Evolutionary conservation across 2,113 vertebrate genomes (phyloP).

Genomic region (Macquaria ambigua): DNA sequence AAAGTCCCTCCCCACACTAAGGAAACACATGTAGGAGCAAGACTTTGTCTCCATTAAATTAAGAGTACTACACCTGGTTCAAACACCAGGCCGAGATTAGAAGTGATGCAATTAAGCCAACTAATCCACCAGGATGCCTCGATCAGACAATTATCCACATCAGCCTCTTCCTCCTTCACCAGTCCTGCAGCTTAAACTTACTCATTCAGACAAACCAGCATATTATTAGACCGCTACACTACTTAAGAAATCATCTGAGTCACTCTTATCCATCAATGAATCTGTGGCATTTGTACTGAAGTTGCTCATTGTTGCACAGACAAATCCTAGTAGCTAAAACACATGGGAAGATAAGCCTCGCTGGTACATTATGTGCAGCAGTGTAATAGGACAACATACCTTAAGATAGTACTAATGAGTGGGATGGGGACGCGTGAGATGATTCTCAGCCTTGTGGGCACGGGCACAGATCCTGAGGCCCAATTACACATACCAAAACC

Average conservation of each 20-base stretch:
- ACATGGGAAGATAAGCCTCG: not conserved
- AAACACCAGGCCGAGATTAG: not conserved
- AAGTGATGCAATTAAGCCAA: not conserved
- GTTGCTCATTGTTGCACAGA: not conserved
- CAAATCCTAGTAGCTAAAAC: not conserved
- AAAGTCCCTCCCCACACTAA: not conserved
- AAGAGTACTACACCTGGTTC: not conserved
- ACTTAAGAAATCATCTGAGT: not conserved
- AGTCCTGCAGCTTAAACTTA: not conserved
- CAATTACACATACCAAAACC: conserved; percentile 50
- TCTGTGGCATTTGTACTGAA: not conserved
- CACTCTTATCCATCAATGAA: conserved; percentile 1
- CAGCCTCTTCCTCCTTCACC: not conserved
- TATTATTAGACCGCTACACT: not conserved
- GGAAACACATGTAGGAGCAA: too few species aligned
- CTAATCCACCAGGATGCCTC: not conserved
- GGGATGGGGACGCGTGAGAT: conserved; percentile 17
- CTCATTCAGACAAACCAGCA: conserved; percentile 10
- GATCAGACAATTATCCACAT: not conserved
- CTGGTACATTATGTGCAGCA: not conserved
- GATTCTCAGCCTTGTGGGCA: conserved; percentile 10
- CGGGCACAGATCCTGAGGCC: not conserved
- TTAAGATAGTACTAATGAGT: conserved; percentile 24
- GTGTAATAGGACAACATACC: conserved; percentile 5
- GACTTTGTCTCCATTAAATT: not conserved